Evolutionary conservation across 2,113 vertebrate species (phyloP).

Genomic region (Lutjanus erythropterus): DNA sequence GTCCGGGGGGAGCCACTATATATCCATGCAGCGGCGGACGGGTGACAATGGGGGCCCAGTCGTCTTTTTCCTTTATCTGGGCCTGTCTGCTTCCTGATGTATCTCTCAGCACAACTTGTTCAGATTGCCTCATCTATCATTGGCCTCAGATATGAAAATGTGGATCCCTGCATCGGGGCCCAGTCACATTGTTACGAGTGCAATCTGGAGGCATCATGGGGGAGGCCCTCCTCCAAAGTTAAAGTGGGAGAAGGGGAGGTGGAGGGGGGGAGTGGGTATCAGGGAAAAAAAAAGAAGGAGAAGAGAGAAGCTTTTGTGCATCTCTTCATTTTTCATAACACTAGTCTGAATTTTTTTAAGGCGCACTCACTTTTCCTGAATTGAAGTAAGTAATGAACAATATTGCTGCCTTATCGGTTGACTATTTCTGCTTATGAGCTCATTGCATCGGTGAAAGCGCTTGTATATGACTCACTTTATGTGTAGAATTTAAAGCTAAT

Average conservation of each 20-base stretch:
- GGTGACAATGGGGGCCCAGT: slow-evolving; percentile 68
- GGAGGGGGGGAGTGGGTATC: neutral
- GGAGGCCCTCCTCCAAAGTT: slow-evolving; percentile 64
- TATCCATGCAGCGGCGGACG: slow-evolving; percentile 62
- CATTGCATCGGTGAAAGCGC: slow-evolving; percentile 3
- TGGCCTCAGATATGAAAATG: slow-evolving; percentile 81
- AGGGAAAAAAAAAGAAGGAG: neutral
- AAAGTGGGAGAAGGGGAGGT: neutral
- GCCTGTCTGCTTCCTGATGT: slow-evolving; percentile 84
- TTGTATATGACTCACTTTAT: slow-evolving; percentile 29
- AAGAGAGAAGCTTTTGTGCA: slow-evolving; percentile 4
- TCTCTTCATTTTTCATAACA: slow-evolving; percentile 30
- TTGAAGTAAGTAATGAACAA: slow-evolving; percentile 34
- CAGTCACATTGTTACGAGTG: slow-evolving; percentile 72
- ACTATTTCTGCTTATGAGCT: slow-evolving; percentile 13
- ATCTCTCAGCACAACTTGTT: slow-evolving; percentile 83
- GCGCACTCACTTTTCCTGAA: neutral
- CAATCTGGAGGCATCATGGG: slow-evolving; percentile 77
- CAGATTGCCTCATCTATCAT: slow-evolving; percentile 88
- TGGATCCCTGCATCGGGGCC: slow-evolving; percentile 72
- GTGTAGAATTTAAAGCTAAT: slow-evolving; percentile 47
- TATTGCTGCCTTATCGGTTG: slow-evolving; percentile 1
- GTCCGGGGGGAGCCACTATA: slow-evolving; percentile 76
- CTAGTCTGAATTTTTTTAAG: neutral
- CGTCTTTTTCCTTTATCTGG: slow-evolving; percentile 76